phyloP scores from a whole-genome alignment of 2,113 vertebrate genomes.

The Solea solea region DNA sequence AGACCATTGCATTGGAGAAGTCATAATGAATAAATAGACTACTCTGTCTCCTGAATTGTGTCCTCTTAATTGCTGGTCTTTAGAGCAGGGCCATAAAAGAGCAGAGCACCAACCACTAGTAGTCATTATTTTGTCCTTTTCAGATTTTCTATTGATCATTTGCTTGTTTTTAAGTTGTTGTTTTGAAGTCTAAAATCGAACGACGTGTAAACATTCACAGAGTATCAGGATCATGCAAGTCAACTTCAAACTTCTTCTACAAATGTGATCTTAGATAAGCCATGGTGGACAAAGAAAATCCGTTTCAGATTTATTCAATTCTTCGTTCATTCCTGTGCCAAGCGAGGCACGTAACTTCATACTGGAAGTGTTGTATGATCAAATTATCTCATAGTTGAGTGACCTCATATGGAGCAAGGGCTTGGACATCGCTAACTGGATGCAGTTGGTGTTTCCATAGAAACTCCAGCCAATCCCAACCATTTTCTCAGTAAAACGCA shows the following conservation, averaged over 20 bases:
- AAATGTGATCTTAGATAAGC: neutral
- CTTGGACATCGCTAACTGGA: slow-evolving; percentile 46
- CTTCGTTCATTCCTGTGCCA: neutral
- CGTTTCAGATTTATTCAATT: neutral
- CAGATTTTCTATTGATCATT: slow-evolving; percentile 47
- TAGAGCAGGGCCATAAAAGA: slow-evolving; percentile 31
- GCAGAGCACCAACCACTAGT: neutral
- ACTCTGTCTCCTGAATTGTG: slow-evolving; percentile 18
- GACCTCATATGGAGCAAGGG: slow-evolving; percentile 48
- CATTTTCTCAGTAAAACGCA: slow-evolving; percentile 49
- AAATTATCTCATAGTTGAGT: slow-evolving; percentile 45
- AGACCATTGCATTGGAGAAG: slow-evolving; percentile 19
- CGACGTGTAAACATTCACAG: too few species aligned
- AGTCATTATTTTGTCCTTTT: slow-evolving; percentile 32
- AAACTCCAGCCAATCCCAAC: slow-evolving; percentile 49
- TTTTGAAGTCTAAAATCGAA: too few species aligned
- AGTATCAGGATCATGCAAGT: neutral
- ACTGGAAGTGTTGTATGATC: slow-evolving; percentile 31
- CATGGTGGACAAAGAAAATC: neutral
- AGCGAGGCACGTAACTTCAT: neutral
- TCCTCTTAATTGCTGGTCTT: slow-evolving; percentile 43
- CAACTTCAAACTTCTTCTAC: neutral
- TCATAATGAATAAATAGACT: slow-evolving; percentile 18
- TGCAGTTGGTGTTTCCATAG: slow-evolving; percentile 64
- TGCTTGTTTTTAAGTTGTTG: neutral